Evolutionary conservation across 1,140 invertebrate genomes (phyloP), one percentile per base, ranked within the genome.

Genomic region (Reticulitermes speratus): DNA sequence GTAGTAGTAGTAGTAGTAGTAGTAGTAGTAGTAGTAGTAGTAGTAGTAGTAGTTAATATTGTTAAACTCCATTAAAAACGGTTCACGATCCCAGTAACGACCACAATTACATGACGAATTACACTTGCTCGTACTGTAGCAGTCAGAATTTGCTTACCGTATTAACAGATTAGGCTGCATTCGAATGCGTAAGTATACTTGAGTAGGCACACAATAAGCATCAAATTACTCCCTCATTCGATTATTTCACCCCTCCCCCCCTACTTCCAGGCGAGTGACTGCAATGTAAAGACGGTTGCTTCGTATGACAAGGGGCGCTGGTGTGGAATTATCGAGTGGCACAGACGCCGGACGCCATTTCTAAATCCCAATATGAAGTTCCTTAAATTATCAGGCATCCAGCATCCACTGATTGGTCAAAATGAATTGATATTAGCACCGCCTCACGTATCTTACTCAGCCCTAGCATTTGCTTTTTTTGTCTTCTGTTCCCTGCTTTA

Each of bases 141-240:
- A 30, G n/a, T 30, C 19, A 55, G 52, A 11, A 16, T 48, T 48
- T 48, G 48, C 48, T 16, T 48, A 48, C 3, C 16, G 48, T 48
- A 48, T 48, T 21, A 8, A 25, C 59, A 65, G 59, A 23, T 19
- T 19, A 19, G 19, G n/a, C 65, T 75, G n/a, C 8, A 75, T 75
- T 30, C 65, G 9, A 30, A 75, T 30, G n/a, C 16, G 25, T 75
- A 11, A 6, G n/a, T 75, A 30, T 75, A 30, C 65, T 75, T 75
- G 65, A 75, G 65, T 75, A 75, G 25, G 25, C n/a, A 30, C 65
- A 75, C 65, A 75, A 75, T 75, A 75, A 75, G 65, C 65, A 75
- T 75, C 65, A 75, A 75, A 75, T 75, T 75, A 30, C 65, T 75
- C 65, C 65, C 65, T 75, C 25, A 75, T 75, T 75, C 65, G 65